Conservation (phyloP, 2,113 vertebrate genomes). For the Oreochromis spilurus region DNA sequence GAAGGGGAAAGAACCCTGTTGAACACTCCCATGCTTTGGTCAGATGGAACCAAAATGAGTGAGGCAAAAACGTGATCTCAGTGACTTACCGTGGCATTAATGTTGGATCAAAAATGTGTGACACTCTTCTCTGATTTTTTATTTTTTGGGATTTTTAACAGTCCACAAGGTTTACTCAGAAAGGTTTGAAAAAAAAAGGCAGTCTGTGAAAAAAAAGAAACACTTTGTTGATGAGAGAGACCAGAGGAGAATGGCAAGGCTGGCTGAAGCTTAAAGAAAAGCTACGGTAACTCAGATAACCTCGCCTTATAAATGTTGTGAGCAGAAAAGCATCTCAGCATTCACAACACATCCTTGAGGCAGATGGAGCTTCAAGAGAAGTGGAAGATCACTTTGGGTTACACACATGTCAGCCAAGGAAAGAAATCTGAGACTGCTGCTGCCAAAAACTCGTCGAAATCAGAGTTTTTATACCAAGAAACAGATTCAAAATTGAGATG, state of each 20-base stretch:
- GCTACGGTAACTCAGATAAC: background rate
- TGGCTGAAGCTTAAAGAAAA: background rate
- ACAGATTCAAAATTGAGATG: background rate
- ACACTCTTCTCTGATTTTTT: background rate
- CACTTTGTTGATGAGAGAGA: background rate
- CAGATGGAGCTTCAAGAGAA: background rate
- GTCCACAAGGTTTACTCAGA: background rate
- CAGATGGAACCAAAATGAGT: background rate
- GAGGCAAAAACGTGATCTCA: background rate
- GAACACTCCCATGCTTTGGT: background rate
- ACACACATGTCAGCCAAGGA: background rate
- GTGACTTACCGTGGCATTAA: background rate
- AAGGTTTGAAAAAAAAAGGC: background rate
- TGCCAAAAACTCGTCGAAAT: background rate
- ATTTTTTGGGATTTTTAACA: background rate
- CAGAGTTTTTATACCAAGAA: accelerated
- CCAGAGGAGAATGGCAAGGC: background rate
- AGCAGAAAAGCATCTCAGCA: background rate
- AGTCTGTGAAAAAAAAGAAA: background rate
- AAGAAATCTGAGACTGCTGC: background rate
- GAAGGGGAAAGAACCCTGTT: background rate
- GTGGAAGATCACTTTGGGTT: background rate
- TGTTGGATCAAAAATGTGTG: background rate
- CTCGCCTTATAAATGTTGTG: background rate
- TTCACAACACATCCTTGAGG: background rate